Evolutionary conservation across 2,888 invertebrate species (phyloP).

Genomic region (Liopterus haemorrhoidalis): DNA sequence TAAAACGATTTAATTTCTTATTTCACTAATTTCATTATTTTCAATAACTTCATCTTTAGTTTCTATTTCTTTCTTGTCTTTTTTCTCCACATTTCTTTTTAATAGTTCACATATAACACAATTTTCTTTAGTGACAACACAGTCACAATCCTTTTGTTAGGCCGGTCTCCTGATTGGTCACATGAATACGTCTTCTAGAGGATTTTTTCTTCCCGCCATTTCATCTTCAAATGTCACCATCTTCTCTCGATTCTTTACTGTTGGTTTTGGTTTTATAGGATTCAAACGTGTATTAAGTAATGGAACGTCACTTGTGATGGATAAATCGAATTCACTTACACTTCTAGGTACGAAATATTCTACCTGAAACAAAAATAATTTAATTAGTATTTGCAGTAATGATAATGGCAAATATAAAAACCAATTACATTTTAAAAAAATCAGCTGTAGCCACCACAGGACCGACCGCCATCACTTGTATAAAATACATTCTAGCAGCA

Average conservation of each 20-base stretch:
- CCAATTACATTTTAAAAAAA: no score
- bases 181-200: constrained; percentile 72
- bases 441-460: no score
- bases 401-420: no score
- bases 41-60: no score
- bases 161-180: constrained; percentile 51
- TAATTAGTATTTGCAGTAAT: no score
- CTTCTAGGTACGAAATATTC: constrained; percentile 82
- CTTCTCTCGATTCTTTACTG: constrained; percentile 59
- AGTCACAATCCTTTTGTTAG: constrained; percentile 22
- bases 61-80: no score
- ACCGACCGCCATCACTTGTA: no score
- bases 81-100: constrained; percentile 27
- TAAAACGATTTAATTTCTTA: no score
- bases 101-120: constrained; percentile 28
- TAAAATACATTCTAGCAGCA: no score
- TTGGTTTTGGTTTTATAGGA: constrained; percentile 40
- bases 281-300: constrained; percentile 38
- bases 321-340: constrained; percentile 75
- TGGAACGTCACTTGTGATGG: constrained; percentile 47
- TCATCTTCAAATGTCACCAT: constrained; percentile 80
- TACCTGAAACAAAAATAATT: constrained; percentile 52
- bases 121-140: constrained; percentile 35
- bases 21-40: no score
- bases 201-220: constrained; percentile 46